Base-by-base conservation (phyloP, 2,113 vertebrate species). In the Corythornis cristatus region DNA sequence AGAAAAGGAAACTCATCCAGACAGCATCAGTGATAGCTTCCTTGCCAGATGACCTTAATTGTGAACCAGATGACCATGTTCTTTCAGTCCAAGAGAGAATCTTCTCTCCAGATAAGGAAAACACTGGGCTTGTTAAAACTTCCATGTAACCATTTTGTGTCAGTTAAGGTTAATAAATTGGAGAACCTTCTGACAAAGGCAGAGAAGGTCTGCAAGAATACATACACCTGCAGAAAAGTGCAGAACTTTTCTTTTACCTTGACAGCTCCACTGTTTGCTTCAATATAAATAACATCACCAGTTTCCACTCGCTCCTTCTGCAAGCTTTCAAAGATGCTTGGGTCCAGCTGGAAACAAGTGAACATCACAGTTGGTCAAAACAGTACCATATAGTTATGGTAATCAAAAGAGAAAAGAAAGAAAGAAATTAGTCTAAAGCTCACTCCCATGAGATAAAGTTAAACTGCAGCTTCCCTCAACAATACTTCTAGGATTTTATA, bases 251-350 rank as follows among this genome's bases (percentile, higher is more conserved):
- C 53, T 25, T 46, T 92, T 98, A 99, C 99, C 99, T 99, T 99
- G 76, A 99, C 99, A 0, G 99, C 99, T 62, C 99, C 99, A 28
- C 99, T 99, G 98, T 99, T 99, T 73, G 99, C 99, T 97, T 99
- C 99, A 15, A 99, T 99, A 96, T 99, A 99, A 97, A 99, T 99
- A 94, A 99, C 99, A 2, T 99, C 99, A 46, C 99, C 99, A 5
- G 98, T 99, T 96, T 99, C 99, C 43, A 99, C 99, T 13, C 99
- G 98, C 90, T 99, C 99, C 93, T 99, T 99, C 97, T 99, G 99
- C 88, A 99, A 97, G 94, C 99, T 99, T 96, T 99, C 99, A 93
- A 99, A 99, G 94, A 99, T 99, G 96, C 99, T 99, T 37, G 99
- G 99, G 93, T 99, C 99, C 98, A 99, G 97, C 99, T 99, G 60